Base-by-base conservation (phyloP, 2,888 invertebrate species). In the Tuberolachnus salignus region DNA sequence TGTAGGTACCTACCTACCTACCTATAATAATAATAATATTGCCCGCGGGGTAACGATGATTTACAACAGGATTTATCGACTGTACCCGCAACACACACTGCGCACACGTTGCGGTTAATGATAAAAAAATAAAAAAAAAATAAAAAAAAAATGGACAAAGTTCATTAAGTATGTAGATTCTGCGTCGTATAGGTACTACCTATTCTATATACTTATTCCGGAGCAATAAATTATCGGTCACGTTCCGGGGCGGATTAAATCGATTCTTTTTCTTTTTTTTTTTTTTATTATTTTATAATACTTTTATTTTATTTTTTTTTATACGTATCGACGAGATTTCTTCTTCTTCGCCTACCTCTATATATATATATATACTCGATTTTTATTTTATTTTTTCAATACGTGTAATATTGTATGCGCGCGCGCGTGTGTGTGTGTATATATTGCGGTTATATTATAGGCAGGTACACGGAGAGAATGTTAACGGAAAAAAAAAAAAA, bases 141-240 rank as follows among this genome's bases (percentile, higher is more conserved):
- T 4, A 34, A 34, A 4, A 34, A 34, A 34, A 70, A 55, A 49
- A 61, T 46, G 67, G 66, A 75, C 67, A 75, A 75, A 67, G 75
- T 75, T 75, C 75, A 75, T 75, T 75, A 75, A 75, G 75, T 67
- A 75, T 75, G 75, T 75, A 75, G 75, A 75, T 75, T 75, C 66
- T 67, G 66, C 34, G 6, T 3, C 21, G 66, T 53, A 66, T 14
- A 6, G 3, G 34, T 34, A 6, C 6, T 34, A 34, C 34, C 34
- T 34, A 6, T 34, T n/a, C n/a, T 34, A 34, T 34, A 34, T 34
- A 34, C 6, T 6, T 34, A 44, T 46, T 57, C 14, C 46, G 34
- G 19, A 57, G 55, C 67, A 59, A 75, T 75, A 75, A 75, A 75
- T 75, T 75, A 75, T 67, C 16, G 44, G 74, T 74, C 74, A 74